Conservation (phyloP, 2,888 invertebrate species). For the Leptinotarsa tumamoca region DNA sequence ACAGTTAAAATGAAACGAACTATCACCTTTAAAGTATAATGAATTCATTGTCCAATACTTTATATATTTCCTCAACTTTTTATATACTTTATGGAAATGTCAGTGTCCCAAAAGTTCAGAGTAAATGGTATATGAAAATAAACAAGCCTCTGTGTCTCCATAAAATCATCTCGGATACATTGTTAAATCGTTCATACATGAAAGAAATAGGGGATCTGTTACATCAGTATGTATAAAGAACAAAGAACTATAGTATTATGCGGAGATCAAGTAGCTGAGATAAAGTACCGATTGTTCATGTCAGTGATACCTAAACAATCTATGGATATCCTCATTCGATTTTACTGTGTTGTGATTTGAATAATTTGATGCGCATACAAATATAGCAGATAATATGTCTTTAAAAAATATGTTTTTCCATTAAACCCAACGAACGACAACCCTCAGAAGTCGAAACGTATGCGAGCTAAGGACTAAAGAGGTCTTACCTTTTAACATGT, state of each 20-base stretch:
- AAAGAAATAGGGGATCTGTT: conserved; percentile 48
- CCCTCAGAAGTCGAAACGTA: no score
- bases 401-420: no score
- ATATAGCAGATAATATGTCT: no score
- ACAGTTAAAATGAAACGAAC: no score
- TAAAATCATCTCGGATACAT: conserved; percentile 47
- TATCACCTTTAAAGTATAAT: no score
- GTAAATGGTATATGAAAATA: conserved; percentile 34
- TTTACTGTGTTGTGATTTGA: no score
- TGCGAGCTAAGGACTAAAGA: no score
- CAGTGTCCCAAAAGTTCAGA: not conserved
- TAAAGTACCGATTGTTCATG: conserved; percentile 60
- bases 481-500: no score
- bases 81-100: not conserved
- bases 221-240: conserved; percentile 53
- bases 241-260: conserved; percentile 57
- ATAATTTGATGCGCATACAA: no score
- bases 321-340: not conserved
- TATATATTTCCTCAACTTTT: not conserved
- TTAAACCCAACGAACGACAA: no score
- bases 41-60: no score
- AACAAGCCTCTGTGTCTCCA: conserved; percentile 31
- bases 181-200: conserved; percentile 49
- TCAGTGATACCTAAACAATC: conserved; percentile 53
- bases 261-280: conserved; percentile 62